phyloP scores from a whole-genome alignment of 2,113 vertebrate species.

The Oryzias javanicus region DNA sequence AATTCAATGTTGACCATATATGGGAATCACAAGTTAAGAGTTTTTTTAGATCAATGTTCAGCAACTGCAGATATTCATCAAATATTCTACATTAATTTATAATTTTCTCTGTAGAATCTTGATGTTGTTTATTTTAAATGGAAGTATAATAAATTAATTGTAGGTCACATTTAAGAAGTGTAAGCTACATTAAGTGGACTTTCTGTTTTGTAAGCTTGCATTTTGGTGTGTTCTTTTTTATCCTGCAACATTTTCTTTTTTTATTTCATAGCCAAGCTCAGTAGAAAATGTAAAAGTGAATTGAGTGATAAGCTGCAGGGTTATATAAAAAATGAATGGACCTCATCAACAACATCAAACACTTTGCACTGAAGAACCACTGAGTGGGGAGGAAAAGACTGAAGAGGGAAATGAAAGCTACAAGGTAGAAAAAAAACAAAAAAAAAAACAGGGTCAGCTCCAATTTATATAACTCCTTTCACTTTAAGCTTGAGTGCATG shows the following conservation, averaged over 20 bases:
- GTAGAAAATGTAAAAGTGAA: conserved; percentile 7
- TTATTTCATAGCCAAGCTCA: neutral
- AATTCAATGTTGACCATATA: too few relatives aligned
- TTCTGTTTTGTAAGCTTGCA: too few relatives aligned
- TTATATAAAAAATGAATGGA: conserved; percentile 21
- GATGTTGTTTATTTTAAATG: too few relatives aligned
- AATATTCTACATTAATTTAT: too few relatives aligned
- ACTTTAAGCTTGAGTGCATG: conserved; percentile 42
- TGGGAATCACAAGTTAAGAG: too few relatives aligned
- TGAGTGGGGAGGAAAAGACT: conserved; percentile 43
- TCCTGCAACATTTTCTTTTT: conserved; percentile 13
- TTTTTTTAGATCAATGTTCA: too few relatives aligned
- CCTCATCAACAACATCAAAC: conserved; percentile 35
- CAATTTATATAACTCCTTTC: conserved; percentile 55
- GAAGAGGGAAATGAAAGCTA: conserved; percentile 28
- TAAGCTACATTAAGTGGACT: too few relatives aligned
- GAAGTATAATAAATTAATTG: too few relatives aligned
- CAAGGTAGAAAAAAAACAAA: conserved; percentile 19
- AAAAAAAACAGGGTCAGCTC: conserved; percentile 59
- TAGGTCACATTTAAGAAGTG: too few relatives aligned
- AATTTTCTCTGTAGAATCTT: too few relatives aligned
- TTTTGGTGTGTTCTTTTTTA: neutral
- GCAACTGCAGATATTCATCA: too few relatives aligned
- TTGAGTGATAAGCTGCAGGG: conserved; percentile 8
- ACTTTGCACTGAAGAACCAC: conserved; percentile 29